A percentile compares a stretch with the other conserved stretches of the same genome.
Conservation (phyloP, 1,140 invertebrate genomes). For the Orius laevigatus region DNA sequence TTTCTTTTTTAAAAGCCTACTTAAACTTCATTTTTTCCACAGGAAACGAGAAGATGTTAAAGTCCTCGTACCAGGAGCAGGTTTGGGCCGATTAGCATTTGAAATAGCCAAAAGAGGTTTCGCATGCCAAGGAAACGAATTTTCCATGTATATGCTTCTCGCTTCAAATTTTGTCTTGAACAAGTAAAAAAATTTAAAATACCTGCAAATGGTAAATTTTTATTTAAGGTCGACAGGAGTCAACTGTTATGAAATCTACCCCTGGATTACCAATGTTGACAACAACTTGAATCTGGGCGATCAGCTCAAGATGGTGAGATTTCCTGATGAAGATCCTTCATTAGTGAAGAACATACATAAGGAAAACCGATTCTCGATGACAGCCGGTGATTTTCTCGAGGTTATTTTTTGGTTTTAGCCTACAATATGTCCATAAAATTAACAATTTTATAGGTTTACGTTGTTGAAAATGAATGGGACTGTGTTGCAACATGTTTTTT, state of each 20-base stretch:
- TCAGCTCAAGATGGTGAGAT: conserved; percentile 57
- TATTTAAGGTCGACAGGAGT: conserved; percentile 36
- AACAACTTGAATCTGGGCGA: conserved; percentile 71
- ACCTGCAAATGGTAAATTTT: neutral
- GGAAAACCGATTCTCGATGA: conserved; percentile 75
- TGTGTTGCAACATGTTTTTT: conserved; percentile 95
- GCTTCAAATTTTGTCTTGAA: conserved; percentile 92
- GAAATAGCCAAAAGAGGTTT: conserved; percentile 83
- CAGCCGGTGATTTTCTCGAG: conserved; percentile 84
- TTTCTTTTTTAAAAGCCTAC: neutral
- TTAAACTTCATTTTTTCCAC: conserved; percentile 15
- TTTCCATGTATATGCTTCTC: conserved; percentile 93
- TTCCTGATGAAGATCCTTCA: conserved; percentile 80
- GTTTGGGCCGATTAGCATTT: conserved; percentile 80
- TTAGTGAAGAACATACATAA: conserved; percentile 32
- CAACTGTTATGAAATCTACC: conserved; percentile 55
- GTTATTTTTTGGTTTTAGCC: conserved; percentile 28
- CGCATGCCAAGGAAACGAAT: conserved; percentile 92
- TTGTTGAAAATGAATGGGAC: conserved; percentile 61
- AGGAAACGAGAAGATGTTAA: conserved; percentile 40
- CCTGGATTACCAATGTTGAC: conserved; percentile 86
- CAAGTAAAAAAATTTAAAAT: conserved; percentile 29
- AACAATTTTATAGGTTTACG: conserved; percentile 45
- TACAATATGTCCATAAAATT: conserved; percentile 1
- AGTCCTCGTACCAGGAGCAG: conserved; percentile 87